Conservation (phyloP, 2,113 vertebrate species). For the Rhegmatorhina hoffmannsi region DNA sequence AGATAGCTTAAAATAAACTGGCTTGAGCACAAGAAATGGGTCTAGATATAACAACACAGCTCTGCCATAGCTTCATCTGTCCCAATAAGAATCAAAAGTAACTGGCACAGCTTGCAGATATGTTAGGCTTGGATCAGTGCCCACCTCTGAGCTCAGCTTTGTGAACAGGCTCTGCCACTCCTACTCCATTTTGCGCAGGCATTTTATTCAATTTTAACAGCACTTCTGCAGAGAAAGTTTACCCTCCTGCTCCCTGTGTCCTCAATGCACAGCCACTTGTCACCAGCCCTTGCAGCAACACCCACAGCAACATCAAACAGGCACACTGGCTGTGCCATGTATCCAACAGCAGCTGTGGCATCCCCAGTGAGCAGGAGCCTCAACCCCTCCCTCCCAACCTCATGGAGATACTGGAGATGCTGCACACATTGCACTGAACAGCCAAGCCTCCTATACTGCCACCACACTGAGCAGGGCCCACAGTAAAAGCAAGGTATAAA, state of each 20-base stretch:
- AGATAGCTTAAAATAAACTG: conserved; percentile 57
- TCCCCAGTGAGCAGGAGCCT: background rate
- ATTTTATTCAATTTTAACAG: background rate
- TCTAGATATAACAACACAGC: background rate
- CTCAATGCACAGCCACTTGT: background rate
- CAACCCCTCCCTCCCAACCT: background rate
- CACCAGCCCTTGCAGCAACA: background rate
- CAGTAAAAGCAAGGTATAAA: background rate
- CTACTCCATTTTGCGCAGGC: background rate
- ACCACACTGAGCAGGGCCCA: too few species aligned
- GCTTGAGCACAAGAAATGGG: conserved; percentile 1
- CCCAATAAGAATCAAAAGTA: background rate
- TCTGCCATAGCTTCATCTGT: background rate
- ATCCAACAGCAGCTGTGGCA: background rate
- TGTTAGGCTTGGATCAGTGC: background rate
- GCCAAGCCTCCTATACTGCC: background rate
- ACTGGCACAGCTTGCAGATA: background rate
- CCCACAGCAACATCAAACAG: background rate
- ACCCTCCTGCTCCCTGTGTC: background rate
- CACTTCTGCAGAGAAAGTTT: background rate
- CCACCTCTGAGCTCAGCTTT: background rate
- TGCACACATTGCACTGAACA: background rate
- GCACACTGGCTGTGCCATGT: background rate
- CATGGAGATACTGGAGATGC: background rate
- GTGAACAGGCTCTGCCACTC: background rate